Conservation (phyloP, 2,113 vertebrate species). For the Alligator sinensis region DNA sequence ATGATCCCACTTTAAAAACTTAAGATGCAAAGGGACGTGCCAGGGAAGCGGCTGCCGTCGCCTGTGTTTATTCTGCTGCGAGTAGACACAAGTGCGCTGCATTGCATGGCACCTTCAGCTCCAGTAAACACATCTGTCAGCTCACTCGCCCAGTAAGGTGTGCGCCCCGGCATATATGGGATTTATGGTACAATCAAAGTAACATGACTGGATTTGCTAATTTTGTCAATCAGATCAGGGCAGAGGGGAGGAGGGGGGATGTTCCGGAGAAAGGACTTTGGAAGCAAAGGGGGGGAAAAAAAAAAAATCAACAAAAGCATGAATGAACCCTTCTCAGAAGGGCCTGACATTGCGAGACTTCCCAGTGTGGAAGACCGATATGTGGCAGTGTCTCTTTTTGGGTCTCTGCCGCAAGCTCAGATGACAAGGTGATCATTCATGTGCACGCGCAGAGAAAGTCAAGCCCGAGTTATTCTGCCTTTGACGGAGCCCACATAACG, state of each 20-base stretch:
- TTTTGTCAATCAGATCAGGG: conserved; percentile 24
- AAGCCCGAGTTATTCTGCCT: background rate
- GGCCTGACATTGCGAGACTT: background rate
- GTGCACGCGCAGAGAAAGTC: too few species aligned
- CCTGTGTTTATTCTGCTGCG: conserved; percentile 50
- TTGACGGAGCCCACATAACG: background rate
- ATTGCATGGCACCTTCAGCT: conserved; percentile 67
- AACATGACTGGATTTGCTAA: conserved; percentile 73
- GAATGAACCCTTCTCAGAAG: background rate
- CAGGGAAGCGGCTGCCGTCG: conserved; percentile 3
- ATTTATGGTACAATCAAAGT: conserved; percentile 70
- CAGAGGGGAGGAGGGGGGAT: background rate
- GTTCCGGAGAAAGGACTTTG: background rate
- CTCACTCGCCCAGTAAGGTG: conserved; percentile 70
- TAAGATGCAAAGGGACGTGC: background rate
- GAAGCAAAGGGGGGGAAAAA: background rate
- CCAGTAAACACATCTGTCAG: conserved; percentile 76
- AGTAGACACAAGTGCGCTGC: conserved; percentile 63
- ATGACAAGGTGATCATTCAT: background rate
- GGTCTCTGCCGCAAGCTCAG: background rate
- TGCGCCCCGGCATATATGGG: conserved; percentile 24
- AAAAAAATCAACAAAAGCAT: background rate
- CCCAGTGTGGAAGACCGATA: background rate
- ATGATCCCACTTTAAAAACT: background rate
- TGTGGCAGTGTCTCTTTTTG: too few species aligned